Percentiles rank a stretch among this genome's conserved stretches.
phyloP scores from a whole-genome alignment of 37 sponge, comb jelly and placozoan species.

The Dysidea cf. avara region DNA sequence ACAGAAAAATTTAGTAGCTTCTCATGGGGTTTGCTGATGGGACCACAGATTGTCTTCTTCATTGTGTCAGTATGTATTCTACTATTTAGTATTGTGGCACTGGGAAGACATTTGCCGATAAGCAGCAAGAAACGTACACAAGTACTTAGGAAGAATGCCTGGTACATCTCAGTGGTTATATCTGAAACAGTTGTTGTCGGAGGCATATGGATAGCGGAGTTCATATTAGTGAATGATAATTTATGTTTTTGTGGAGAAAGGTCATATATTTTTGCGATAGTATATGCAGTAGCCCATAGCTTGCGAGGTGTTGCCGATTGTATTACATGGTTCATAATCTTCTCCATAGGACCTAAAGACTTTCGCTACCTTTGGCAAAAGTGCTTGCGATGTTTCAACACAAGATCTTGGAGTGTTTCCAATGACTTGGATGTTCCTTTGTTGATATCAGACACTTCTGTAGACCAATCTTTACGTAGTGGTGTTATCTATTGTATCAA shows the following conservation, averaged over 20 bases:
- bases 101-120: constrained; percentile 21
- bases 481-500: constrained; percentile 79
- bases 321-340: constrained; percentile 68
- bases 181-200: constrained; percentile 52
- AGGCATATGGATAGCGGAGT: constrained; percentile 56
- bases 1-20: too few relatives aligned
- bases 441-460: constrained; percentile 35
- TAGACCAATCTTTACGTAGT: constrained; percentile 63
- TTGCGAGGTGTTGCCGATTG: constrained; percentile 70
- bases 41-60: constrained; percentile 13
- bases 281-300: constrained; percentile 67
- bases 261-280: constrained; percentile 31
- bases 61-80: constrained; percentile 36
- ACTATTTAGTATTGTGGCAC: too few relatives aligned
- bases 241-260: background rate
- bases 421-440: constrained; percentile 21
- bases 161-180: constrained; percentile 56
- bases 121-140: constrained; percentile 68
- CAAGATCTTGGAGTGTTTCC: background rate
- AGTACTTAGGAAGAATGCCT: constrained; percentile 59
- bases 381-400: background rate
- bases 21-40: too few relatives aligned
- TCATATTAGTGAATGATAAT: background rate
- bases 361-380: constrained; percentile 6
- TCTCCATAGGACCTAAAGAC: constrained; percentile 58